A percentile compares a stretch with the other conserved stretches of the same genome.
Evolutionary conservation across 92 coral and sea anemone genomes (phyloP).

Genomic region (Blastomussa wellsi): DNA sequence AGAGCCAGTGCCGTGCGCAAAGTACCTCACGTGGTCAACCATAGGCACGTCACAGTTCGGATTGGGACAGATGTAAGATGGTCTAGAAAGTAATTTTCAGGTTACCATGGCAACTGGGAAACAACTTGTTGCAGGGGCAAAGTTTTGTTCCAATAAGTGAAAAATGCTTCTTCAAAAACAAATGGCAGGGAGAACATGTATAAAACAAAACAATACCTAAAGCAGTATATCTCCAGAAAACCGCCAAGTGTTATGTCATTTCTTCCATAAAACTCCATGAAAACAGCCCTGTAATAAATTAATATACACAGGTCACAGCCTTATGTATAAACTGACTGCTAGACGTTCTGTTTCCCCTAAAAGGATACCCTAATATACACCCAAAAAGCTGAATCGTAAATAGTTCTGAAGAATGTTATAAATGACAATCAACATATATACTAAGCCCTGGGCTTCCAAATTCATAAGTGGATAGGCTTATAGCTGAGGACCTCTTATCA

Average conservation of each 20-base stretch:
- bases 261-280: constrained; percentile 96
- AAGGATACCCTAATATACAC: not conserved
- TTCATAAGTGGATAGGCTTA: no score
- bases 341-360: not conserved
- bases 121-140: not conserved
- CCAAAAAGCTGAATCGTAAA: not conserved
- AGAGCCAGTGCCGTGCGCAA: constrained; percentile 96
- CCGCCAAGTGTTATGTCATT: constrained; percentile 98
- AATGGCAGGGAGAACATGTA: not conserved
- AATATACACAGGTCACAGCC: not conserved
- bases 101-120: not conserved
- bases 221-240: constrained; percentile 96
- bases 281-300: constrained; percentile 80
- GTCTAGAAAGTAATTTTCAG: constrained; percentile 41
- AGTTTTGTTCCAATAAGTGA: not conserved
- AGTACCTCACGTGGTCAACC: constrained; percentile 98
- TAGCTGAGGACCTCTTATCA: no score
- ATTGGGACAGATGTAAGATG: constrained; percentile 94
- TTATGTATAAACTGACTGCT: not conserved
- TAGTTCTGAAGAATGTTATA: no score
- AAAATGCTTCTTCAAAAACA: not conserved
- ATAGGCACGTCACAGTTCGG: constrained; percentile 97
- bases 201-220: constrained; percentile 68
- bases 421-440: no score
- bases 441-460: no score